phyloP scores from a whole-genome alignment of 2,113 vertebrate genomes.

The Pterocles gutturalis region DNA sequence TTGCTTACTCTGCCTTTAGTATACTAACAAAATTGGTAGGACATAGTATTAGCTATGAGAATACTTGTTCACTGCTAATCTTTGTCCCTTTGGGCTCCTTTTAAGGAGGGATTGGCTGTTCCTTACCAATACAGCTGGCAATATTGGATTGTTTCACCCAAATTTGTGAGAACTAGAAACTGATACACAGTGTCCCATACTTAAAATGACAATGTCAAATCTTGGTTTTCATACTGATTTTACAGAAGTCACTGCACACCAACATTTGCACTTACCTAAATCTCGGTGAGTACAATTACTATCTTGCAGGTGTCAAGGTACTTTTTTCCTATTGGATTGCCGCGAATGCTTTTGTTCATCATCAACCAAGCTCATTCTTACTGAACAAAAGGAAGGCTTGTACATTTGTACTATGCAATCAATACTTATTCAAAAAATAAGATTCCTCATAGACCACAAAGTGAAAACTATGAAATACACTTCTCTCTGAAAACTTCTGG shows the following conservation, averaged over 20 bases:
- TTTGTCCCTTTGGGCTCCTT: not conserved
- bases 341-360: not conserved
- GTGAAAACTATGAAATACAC: slow-evolving; percentile 51
- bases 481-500: slow-evolving; percentile 47
- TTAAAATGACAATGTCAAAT: slow-evolving; percentile 64
- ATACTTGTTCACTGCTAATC: not conserved
- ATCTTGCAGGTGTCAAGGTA: slow-evolving; percentile 30
- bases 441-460: slow-evolving; percentile 38
- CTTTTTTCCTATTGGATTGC: slow-evolving; percentile 26
- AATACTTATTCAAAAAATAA: slow-evolving; percentile 75
- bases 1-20: not conserved
- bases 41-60: not conserved
- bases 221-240: slow-evolving; percentile 55
- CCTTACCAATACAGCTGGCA: slow-evolving; percentile 39
- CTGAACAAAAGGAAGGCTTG: slow-evolving; percentile 61
- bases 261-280: slow-evolving; percentile 58
- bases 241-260: slow-evolving; percentile 45
- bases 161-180: not conserved
- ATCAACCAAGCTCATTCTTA: slow-evolving; percentile 61
- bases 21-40: not conserved
- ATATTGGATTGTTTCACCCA: slow-evolving; percentile 41
- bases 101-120: not conserved
- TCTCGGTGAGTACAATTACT: slow-evolving; percentile 64
- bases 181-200: not conserved
- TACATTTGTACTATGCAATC: slow-evolving; percentile 49